Percentiles rank a stretch among this genome's conserved stretches.
phyloP scores from a whole-genome alignment of 1,140 invertebrate species.

The Psilanteris sp. region DNA sequence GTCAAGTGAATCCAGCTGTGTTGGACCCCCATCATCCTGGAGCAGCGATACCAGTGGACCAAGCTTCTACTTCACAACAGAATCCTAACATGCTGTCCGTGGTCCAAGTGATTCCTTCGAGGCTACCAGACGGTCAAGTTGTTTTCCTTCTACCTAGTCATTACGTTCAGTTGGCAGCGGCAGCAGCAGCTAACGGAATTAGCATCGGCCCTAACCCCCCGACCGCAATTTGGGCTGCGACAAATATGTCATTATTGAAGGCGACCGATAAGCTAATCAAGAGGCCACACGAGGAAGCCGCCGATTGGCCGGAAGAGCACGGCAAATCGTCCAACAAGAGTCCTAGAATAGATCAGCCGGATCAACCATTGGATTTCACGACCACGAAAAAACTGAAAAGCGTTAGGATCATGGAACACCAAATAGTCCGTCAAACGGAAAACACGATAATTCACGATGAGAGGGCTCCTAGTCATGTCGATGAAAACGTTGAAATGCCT shows the following conservation, averaged over 20 bases:
- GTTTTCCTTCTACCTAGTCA: conserved; percentile 81
- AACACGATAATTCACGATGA: conserved; percentile 67
- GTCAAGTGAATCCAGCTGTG: conserved; percentile 68
- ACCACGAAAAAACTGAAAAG: conserved; percentile 73
- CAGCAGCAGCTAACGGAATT: conserved; percentile 77
- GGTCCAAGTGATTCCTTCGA: conserved; percentile 80
- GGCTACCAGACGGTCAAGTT: conserved; percentile 81
- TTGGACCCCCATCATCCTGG: conserved; percentile 66
- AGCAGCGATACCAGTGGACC: conserved; percentile 61
- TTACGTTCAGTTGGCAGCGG: conserved; percentile 80
- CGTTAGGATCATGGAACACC: conserved; percentile 56
- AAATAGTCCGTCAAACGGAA: conserved; percentile 62
- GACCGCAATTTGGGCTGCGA: conserved; percentile 77
- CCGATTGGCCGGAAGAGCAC: conserved; percentile 65
- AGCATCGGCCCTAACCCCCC: conserved; percentile 78
- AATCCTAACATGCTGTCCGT: conserved; percentile 77
- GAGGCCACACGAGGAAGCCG: conserved; percentile 71
- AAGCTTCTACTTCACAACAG: conserved; percentile 72
- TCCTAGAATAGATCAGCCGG: conserved; percentile 71
- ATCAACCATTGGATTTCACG: conserved; percentile 76
- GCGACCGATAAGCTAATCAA: conserved; percentile 77
- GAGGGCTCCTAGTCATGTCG: conserved; percentile 69
- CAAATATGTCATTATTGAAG: conserved; percentile 78
- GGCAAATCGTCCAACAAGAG: conserved; percentile 65
- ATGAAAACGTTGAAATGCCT: conserved; percentile 66